Evolutionary conservation across 2,888 invertebrate genomes (phyloP).

Genomic region (Scotopteryx bipunctaria): DNA sequence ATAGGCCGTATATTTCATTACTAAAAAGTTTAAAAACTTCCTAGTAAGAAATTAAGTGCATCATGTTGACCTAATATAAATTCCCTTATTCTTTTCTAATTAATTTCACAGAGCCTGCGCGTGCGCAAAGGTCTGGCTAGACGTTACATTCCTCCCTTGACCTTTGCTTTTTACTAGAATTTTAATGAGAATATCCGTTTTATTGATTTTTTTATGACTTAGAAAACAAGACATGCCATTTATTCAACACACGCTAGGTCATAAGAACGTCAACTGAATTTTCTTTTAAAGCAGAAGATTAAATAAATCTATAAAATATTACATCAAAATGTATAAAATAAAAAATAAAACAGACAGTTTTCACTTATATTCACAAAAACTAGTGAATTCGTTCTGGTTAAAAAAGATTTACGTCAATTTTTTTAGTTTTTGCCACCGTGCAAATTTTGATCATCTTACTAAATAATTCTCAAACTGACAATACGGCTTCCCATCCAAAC

Average conservation of each 20-base stretch:
- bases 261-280: background rate
- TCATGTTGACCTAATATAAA: too few species aligned
- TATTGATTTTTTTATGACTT: constrained; percentile 24
- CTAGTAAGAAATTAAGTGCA: too few species aligned
- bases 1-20: too few species aligned
- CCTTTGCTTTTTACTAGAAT: constrained; percentile 37
- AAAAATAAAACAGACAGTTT: too few species aligned
- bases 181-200: constrained; percentile 25
- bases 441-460: constrained; percentile 30
- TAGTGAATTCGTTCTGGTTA: too few species aligned
- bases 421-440: constrained; percentile 8
- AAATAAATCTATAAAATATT: background rate
- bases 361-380: too few species aligned
- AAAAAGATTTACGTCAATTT: background rate
- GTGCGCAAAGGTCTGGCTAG: constrained; percentile 31
- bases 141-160: constrained; percentile 36
- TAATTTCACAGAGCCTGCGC: constrained; percentile 22
- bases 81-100: constrained; percentile 18
- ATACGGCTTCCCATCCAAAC: constrained; percentile 20
- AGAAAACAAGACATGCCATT: constrained; percentile 5
- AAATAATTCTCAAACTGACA: constrained; percentile 44
- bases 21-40: too few species aligned
- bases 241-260: constrained; percentile 10
- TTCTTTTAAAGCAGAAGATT: background rate
- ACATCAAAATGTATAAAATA: too few species aligned